Evolutionary conservation across 2,888 invertebrate genomes (phyloP).

Genomic region (Opisthograptis luteolata): DNA sequence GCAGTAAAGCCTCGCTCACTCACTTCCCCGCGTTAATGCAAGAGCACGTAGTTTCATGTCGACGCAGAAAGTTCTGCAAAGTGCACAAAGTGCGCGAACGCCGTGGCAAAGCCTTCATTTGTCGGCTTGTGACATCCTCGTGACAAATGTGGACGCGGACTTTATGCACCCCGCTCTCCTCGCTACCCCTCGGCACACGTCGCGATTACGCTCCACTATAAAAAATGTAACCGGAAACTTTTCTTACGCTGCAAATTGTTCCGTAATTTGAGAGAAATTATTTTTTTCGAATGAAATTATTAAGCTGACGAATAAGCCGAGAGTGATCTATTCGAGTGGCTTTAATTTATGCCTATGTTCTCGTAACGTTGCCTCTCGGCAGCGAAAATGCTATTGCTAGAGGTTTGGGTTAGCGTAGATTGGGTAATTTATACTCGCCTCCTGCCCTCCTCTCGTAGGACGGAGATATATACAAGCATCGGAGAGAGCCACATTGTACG

Average conservation of each 20-base stretch:
- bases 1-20: constrained; percentile 68
- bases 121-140: constrained; percentile 81
- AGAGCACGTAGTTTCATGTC: constrained; percentile 80
- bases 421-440: constrained; percentile 83
- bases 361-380: constrained; percentile 69
- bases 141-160: constrained; percentile 82
- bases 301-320: constrained; percentile 39
- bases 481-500: constrained; percentile 69
- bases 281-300: constrained; percentile 27
- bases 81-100: constrained; percentile 81
- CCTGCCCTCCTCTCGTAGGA: constrained; percentile 56
- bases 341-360: constrained; percentile 74
- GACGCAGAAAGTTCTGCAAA: constrained; percentile 79
- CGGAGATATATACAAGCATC: constrained; percentile 64
- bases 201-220: constrained; percentile 71
- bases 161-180: constrained; percentile 59
- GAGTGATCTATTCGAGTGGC: constrained; percentile 61
- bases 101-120: constrained; percentile 83
- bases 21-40: constrained; percentile 78
- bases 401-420: constrained; percentile 80
- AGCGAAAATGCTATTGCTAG: constrained; percentile 76
- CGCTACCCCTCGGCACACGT: constrained; percentile 54
- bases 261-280: constrained; percentile 28
- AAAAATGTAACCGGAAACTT: constrained; percentile 64
- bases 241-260: constrained; percentile 47